Conservation (phyloP, 35 echinoderm and acorn worm genomes). For the Heliocidaris tuberculata region DNA sequence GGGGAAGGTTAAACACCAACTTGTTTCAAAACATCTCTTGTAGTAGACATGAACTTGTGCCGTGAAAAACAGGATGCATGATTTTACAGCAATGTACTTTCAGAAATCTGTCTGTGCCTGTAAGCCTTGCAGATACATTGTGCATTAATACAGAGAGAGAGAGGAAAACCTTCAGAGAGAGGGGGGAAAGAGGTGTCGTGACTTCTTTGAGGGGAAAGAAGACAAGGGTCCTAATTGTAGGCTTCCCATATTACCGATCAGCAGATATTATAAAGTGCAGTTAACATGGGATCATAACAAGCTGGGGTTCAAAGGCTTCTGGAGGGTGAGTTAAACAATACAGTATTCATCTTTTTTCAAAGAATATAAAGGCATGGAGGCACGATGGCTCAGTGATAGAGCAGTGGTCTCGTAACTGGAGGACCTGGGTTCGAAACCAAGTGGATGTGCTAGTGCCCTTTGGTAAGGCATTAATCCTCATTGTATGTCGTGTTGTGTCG, state of each 20-base stretch:
- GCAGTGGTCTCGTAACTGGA: too few relatives aligned
- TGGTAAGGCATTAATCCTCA: too few relatives aligned
- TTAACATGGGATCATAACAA: background rate
- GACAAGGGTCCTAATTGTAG: slow-evolving; percentile 1
- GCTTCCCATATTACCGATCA: slow-evolving; percentile 9
- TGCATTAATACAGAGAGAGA: background rate
- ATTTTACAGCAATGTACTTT: background rate
- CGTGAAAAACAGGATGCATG: background rate
- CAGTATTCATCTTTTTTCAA: background rate
- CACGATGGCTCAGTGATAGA: too few relatives aligned
- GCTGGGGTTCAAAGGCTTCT: background rate
- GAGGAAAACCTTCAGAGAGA: background rate
- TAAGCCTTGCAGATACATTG: background rate
- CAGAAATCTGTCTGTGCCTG: background rate
- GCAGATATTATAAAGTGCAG: background rate
- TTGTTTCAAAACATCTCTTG: background rate
- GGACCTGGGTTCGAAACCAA: too few relatives aligned
- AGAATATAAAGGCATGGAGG: background rate
- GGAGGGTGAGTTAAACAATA: background rate
- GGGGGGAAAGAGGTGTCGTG: background rate
- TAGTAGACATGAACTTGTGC: background rate
- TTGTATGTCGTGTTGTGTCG: too few relatives aligned
- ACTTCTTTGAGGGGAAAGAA: background rate
- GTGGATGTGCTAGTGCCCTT: too few relatives aligned
- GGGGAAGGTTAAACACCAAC: background rate